Percentiles rank a stretch among this genome's conserved stretches.
phyloP scores from a whole-genome alignment of 2,113 vertebrate genomes.

The Plestiodon gilberti region DNA sequence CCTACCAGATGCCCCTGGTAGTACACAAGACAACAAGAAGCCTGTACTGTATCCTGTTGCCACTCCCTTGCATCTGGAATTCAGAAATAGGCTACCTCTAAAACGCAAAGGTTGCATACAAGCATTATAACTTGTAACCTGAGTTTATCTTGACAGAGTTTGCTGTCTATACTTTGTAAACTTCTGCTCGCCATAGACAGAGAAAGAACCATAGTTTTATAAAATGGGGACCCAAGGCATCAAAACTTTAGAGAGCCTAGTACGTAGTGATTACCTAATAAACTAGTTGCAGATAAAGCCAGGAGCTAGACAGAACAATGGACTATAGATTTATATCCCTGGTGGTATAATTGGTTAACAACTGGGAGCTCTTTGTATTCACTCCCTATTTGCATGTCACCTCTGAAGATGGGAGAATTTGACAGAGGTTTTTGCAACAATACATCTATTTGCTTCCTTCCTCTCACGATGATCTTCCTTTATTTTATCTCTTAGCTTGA shows the following conservation, averaged over 20 bases:
- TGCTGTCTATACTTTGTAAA: too few relatives aligned
- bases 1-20: too few relatives aligned
- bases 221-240: not conserved
- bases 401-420: not conserved
- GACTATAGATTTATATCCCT: not conserved
- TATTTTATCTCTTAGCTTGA: not conserved
- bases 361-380: not conserved
- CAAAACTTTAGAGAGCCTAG: too few relatives aligned
- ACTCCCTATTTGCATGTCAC: not conserved
- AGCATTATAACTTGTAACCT: too few relatives aligned
- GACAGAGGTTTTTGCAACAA: not conserved
- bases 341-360: not conserved
- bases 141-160: too few relatives aligned
- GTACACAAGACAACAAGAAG: too few relatives aligned
- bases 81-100: too few relatives aligned
- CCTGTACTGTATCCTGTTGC: too few relatives aligned
- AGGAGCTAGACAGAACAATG: not conserved
- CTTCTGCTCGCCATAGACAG: too few relatives aligned
- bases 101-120: too few relatives aligned
- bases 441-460: not conserved
- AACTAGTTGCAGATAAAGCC: not conserved
- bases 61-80: too few relatives aligned
- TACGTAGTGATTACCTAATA: not conserved
- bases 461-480: not conserved
- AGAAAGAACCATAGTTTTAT: not conserved